Percentiles rank a stretch among this genome's conserved stretches.
These are phyloP conservation scores for Anthrax anthrax DNA, from an alignment of 2,888 invertebrate species.

Conservation along the genomic window DNA sequence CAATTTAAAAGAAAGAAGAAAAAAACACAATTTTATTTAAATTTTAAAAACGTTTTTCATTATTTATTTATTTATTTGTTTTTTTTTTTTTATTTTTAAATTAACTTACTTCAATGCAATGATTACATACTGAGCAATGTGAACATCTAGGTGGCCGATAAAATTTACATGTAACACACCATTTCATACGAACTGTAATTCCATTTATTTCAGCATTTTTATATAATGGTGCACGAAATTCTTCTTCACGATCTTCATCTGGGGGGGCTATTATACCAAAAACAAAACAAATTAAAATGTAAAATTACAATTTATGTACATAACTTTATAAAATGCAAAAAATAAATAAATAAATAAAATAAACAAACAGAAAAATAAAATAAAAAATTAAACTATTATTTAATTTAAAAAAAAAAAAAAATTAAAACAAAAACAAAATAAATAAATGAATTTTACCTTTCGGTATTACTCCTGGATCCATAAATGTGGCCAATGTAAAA, in stretches of 20 bases:
- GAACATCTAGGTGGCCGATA: slow-evolving; percentile 98
- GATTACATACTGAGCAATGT: slow-evolving; percentile 98
- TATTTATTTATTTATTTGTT: neutral
- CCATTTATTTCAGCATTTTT: slow-evolving; percentile 97
- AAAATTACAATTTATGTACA: neutral
- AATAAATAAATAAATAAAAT: too few relatives aligned
- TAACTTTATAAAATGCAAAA: too few relatives aligned
- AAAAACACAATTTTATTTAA: neutral
- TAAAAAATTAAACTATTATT: too few relatives aligned
- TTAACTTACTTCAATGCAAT: slow-evolving; percentile 77
- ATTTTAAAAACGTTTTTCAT: neutral
- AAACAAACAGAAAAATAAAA: too few relatives aligned
- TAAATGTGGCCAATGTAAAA: slow-evolving; percentile 96
- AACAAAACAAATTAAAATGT: neutral
- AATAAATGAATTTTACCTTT: slow-evolving; percentile 51
- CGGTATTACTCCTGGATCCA: slow-evolving; percentile 98
- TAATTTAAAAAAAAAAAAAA: too few relatives aligned
- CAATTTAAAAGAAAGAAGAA: slow-evolving; percentile 7
- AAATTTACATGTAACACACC: slow-evolving; percentile 99
- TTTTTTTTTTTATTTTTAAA: neutral
- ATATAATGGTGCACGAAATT: slow-evolving; percentile 90
- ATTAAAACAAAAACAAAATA: too few relatives aligned
- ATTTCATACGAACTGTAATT: slow-evolving; percentile 98
- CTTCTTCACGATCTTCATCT: slow-evolving; percentile 95
- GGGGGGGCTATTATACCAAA: slow-evolving; percentile 55